A percentile compares a stretch with the other conserved stretches of the same genome.
These are phyloP conservation scores for Dryocosmus kuriphilus DNA, from an alignment of 2,888 invertebrate species.

Conservation along the genomic window DNA sequence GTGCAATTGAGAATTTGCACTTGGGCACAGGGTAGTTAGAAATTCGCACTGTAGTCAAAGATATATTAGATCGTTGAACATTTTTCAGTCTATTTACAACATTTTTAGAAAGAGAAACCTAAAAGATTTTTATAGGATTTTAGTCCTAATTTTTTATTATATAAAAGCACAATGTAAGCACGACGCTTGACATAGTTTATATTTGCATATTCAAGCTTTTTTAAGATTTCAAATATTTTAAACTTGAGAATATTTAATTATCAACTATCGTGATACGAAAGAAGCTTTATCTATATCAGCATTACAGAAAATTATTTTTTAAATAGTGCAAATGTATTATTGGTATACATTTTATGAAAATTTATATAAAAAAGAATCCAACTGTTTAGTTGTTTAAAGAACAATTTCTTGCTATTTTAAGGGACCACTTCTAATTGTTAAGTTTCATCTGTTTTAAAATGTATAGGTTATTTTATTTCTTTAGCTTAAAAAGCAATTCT, in stretches of 20 bases:
- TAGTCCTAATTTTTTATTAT: neutral
- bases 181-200: neutral
- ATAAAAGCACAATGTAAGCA: neutral
- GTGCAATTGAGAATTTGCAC: constrained; percentile 17
- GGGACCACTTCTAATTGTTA: constrained; percentile 11
- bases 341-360: constrained; percentile 1
- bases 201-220: neutral
- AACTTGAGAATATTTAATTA: constrained; percentile 17
- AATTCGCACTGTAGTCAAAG: constrained; percentile 4
- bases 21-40: constrained; percentile 29
- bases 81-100: constrained; percentile 1
- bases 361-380: neutral
- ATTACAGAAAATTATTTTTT: neutral
- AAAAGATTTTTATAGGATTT: neutral
- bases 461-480: neutral
- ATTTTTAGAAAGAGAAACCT: neutral
- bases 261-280: neutral
- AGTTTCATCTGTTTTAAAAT: neutral
- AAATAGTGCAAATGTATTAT: neutral
- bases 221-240: neutral
- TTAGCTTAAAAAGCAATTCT: neutral
- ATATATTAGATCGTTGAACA: constrained; percentile 11
- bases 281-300: neutral
- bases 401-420: neutral
- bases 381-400: neutral